phyloP scores from a whole-genome alignment of 1,140 invertebrate species.

The Batillaria attramentaria region DNA sequence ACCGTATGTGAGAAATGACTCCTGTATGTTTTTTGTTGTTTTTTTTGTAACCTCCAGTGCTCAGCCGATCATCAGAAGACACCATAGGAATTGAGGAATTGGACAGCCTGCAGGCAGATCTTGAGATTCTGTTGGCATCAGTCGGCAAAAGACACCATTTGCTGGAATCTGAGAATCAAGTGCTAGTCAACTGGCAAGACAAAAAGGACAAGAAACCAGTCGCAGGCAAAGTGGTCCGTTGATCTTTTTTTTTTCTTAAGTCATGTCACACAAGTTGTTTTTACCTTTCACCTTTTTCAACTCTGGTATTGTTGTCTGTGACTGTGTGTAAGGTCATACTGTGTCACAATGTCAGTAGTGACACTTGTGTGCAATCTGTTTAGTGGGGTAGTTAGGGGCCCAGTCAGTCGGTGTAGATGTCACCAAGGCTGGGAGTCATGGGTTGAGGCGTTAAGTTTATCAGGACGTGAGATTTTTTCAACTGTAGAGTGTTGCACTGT shows the following conservation, averaged over 20 bases:
- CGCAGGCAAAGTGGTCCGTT: constrained; percentile 72
- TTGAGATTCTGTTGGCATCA: constrained; percentile 89
- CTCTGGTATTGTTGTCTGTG: too few species aligned
- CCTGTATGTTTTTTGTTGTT: not conserved
- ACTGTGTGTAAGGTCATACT: not conserved
- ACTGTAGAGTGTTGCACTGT: too few species aligned
- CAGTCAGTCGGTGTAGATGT: too few species aligned
- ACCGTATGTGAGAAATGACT: too few species aligned
- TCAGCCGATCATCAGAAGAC: constrained; percentile 77
- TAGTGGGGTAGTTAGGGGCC: too few species aligned
- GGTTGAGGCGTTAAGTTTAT: too few species aligned
- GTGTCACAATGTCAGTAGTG: constrained; percentile 2
- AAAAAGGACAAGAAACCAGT: constrained; percentile 64
- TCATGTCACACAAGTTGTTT: not conserved
- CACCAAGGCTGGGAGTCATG: too few species aligned
- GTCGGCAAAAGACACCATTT: constrained; percentile 83
- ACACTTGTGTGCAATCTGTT: too few species aligned
- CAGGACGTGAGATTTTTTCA: too few species aligned
- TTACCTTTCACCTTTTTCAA: not conserved
- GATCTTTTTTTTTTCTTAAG: not conserved
- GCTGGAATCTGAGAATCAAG: constrained; percentile 80
- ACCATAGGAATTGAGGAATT: constrained; percentile 84
- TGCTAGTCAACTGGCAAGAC: constrained; percentile 69
- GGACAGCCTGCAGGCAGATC: constrained; percentile 86
- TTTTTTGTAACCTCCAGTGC: constrained; percentile 69